Evolutionary conservation across 2,797 vertebrate species (phyloP).

Genomic region (Cyprinodon diabolis): DNA sequence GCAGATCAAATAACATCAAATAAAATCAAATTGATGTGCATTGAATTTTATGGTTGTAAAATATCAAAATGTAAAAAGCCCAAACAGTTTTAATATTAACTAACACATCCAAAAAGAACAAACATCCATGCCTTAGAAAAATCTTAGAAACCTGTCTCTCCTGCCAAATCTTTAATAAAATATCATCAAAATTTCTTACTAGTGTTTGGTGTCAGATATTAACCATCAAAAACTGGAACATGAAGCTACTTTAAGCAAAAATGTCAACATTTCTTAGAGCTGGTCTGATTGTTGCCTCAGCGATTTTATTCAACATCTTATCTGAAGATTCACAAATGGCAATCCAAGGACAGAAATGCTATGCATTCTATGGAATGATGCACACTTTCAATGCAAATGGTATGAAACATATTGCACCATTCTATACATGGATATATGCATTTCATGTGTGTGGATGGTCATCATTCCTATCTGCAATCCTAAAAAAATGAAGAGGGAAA

Average conservation of each 20-base stretch:
- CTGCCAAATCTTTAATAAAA: constrained; percentile 28
- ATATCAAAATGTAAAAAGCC: not conserved
- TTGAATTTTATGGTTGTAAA: not conserved
- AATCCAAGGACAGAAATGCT: constrained; percentile 55
- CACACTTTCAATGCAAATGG: constrained; percentile 1
- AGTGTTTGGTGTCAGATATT: constrained; percentile 50
- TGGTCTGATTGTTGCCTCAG: constrained; percentile 61
- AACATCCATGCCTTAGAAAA: not conserved
- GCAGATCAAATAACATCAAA: not conserved
- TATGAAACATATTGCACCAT: constrained; percentile 22
- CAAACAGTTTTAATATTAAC: not conserved
- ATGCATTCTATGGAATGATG: constrained; percentile 24
- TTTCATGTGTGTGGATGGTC: constrained; percentile 30
- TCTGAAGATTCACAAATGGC: constrained; percentile 75
- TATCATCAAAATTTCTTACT: constrained; percentile 32
- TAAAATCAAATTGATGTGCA: not conserved
- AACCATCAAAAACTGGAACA: constrained; percentile 56
- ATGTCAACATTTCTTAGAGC: constrained; percentile 59
- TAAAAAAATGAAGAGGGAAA: constrained; percentile 51
- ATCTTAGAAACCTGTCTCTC: constrained; percentile 7
- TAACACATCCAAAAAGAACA: not conserved
- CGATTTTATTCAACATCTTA: constrained; percentile 71
- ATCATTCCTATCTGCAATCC: constrained; percentile 41
- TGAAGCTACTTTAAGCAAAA: constrained; percentile 49
- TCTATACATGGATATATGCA: constrained; percentile 39